These are phyloP conservation scores for Embidobia sp. DNA, from an alignment of 2,888 invertebrate genomes.

Conservation along the genomic window DNA sequence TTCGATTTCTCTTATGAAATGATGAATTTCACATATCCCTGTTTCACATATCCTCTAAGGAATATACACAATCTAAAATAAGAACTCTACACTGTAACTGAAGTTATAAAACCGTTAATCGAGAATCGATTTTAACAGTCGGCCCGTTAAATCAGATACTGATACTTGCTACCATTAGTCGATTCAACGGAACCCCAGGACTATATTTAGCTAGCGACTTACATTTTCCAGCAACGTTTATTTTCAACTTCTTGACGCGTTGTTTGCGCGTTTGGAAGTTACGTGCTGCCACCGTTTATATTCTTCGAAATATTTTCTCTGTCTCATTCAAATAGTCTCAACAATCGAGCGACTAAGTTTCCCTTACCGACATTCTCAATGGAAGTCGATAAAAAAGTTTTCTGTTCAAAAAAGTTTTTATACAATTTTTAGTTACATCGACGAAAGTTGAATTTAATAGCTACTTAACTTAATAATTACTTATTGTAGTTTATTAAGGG, in stretches of 20 bases:
- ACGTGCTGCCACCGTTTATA: constrained; percentile 64
- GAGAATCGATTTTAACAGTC: constrained; percentile 63
- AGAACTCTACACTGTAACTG: no score
- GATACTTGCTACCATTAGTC: constrained; percentile 71
- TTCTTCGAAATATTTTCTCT: constrained; percentile 35
- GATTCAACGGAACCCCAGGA: constrained; percentile 69
- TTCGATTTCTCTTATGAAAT: no score
- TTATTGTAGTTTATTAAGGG: no score
- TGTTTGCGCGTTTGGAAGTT: constrained; percentile 62
- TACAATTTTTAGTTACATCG: no score
- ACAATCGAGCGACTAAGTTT: constrained; percentile 1
- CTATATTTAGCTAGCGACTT: constrained; percentile 78
- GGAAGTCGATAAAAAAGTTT: constrained; percentile 34
- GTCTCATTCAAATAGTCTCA: constrained; percentile 18
- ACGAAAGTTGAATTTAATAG: no score
- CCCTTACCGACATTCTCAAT: constrained; percentile 34
- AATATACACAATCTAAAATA: no score
- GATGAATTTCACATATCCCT: no score
- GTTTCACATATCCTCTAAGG: no score
- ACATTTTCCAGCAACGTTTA: constrained; percentile 79
- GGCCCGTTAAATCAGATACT: constrained; percentile 73
- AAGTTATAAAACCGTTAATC: constrained; percentile 28
- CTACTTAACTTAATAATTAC: no score
- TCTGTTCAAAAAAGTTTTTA: constrained; percentile 18
- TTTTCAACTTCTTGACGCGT: constrained; percentile 73